Evolutionary conservation across 2,888 invertebrate genomes (phyloP).

Genomic region (Leptinotarsa haldemani): DNA sequence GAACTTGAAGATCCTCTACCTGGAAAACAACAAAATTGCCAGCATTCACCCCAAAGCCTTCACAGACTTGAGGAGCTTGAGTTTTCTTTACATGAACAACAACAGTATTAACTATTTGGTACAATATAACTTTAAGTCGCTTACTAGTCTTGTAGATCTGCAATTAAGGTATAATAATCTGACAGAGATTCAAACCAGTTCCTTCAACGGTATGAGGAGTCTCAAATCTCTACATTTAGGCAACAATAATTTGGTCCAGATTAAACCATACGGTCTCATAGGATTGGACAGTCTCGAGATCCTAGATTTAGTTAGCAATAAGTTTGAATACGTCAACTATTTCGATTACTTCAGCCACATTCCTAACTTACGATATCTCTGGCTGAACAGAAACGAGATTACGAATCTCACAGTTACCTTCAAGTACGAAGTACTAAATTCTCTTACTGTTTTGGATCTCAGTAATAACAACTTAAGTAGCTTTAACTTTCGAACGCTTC

Average conservation of each 20-base stretch:
- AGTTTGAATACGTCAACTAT: conserved; percentile 54
- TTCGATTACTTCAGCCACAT: conserved; percentile 57
- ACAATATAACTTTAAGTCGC: conserved; percentile 62
- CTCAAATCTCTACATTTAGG: conserved; percentile 62
- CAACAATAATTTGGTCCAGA: conserved; percentile 60
- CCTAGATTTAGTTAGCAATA: conserved; percentile 60
- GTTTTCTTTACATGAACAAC: conserved; percentile 62
- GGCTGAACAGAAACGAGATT: conserved; percentile 59
- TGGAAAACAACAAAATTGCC: conserved; percentile 63
- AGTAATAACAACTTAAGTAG: conserved; percentile 57
- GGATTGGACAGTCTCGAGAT: conserved; percentile 60
- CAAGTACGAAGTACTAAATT: conserved; percentile 54
- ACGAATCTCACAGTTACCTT: conserved; percentile 54
- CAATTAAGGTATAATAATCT: conserved; percentile 62
- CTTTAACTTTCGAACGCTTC: conserved; percentile 58
- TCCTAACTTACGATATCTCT: conserved; percentile 57
- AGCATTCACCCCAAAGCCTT: conserved; percentile 64
- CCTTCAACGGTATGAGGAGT: conserved; percentile 63
- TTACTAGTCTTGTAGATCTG: conserved; percentile 61
- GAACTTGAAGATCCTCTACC: conserved; percentile 61
- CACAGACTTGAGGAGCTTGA: conserved; percentile 58
- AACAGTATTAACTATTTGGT: conserved; percentile 61
- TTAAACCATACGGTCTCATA: conserved; percentile 62
- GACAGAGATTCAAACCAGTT: conserved; percentile 60
- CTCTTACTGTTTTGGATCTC: conserved; percentile 57